Base-by-base conservation (phyloP, 2,797 vertebrate species). In the Psittacula echo region DNA sequence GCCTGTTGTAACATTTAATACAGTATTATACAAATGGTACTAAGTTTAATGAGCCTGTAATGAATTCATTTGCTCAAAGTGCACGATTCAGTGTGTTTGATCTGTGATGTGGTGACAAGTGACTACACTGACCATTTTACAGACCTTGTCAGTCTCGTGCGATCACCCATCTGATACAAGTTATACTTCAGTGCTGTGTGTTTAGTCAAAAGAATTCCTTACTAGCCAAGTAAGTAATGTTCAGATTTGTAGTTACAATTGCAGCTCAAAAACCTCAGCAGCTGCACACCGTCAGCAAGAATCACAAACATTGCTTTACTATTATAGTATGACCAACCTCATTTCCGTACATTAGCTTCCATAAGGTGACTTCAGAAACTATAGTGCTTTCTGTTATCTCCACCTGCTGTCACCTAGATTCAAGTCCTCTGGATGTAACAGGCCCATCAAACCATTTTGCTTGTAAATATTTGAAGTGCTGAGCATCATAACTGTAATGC, bases 321-420 rank as follows among this genome's bases (percentile, higher is more conserved):
- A 22, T 74, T 83, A 26, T 1, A 53, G 45, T 53, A 11, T 53
- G n/a, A 54, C 37, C 56, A 24, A 23, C 17, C 27, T 76, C 13
- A 45, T 73, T 89, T 66, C 66, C 62, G 26, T 41, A 30, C 30
- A 3, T 90, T 23, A 84, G 17, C 74, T 84, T 89, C 29, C 27
- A 27, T 60, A 61, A 85, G 8, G 54, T 92, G 50, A 64, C 48
- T 72, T 70, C 21, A 77, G 81, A 72, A 86, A 44, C 34, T 39
- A 41, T 22, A 54, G 30, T 75, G 73, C 60, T 87, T 81, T 53
- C 44, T 80, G 51, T 81, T 32, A 51, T 47, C 30, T 48, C 17
- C 47, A 84, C 23, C 62, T 82, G n/a, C 62, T 88, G n/a, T 93
- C 77, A 45, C 70, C 41, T 94, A 44, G 50, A 44, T 94, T 88